Percentiles rank a stretch among this genome's conserved stretches.
Evolutionary conservation across 2,113 vertebrate genomes (phyloP).

Genomic region (Noctilio leporinus): DNA sequence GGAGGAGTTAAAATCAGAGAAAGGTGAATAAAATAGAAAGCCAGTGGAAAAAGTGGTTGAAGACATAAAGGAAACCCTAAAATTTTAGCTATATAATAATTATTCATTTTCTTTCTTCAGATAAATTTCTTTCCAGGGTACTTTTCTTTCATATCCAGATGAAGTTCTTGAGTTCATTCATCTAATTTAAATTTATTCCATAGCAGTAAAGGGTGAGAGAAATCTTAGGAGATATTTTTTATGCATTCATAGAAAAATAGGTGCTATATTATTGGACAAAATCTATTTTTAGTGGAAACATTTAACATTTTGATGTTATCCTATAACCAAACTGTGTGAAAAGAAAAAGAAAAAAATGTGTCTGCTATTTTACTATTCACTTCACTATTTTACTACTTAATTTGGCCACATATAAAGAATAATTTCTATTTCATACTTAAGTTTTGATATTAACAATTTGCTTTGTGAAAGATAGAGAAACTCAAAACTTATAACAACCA

Average conservation of each 20-base stretch:
- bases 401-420: neutral
- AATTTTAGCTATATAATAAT: neutral
- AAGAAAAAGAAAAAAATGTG: neutral
- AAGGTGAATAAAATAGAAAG: neutral
- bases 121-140: neutral
- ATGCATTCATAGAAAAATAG: neutral
- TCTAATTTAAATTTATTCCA: neutral
- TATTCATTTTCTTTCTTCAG: neutral
- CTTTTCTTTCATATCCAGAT: neutral
- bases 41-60: neutral
- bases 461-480: neutral
- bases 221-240: neutral
- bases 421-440: neutral
- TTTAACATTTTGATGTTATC: neutral
- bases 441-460: neutral
- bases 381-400: neutral
- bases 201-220: neutral
- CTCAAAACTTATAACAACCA: neutral
- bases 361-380: neutral
- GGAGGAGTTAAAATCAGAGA: neutral
- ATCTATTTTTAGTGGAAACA: neutral
- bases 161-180: neutral
- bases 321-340: neutral
- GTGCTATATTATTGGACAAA: neutral
- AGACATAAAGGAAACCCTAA: neutral